These are phyloP conservation scores for Polypterus senegalus DNA, from an alignment of 2,113 vertebrate genomes.

Conservation along the genomic window DNA sequence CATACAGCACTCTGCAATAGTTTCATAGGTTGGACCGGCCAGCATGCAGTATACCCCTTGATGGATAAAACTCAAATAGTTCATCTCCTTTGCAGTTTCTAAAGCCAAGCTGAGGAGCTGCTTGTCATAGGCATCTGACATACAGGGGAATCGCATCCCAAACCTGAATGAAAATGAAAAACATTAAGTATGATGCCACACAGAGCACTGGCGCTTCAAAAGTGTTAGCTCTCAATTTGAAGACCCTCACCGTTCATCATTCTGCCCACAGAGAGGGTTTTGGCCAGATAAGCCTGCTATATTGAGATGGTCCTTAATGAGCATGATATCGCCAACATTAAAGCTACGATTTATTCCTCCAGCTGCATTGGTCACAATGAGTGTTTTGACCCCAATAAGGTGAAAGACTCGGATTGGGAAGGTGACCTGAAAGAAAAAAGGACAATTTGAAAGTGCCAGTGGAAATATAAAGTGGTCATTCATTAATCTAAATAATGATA, in stretches of 20 bases:
- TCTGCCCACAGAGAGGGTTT: conserved; percentile 49
- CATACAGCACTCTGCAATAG: conserved; percentile 45
- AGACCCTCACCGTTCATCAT: conserved; percentile 42
- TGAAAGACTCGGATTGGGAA: conserved; percentile 54
- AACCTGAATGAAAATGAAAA: conserved; percentile 34
- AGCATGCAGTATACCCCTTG: conserved; percentile 58
- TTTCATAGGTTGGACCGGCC: conserved; percentile 50
- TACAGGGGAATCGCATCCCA: conserved; percentile 53
- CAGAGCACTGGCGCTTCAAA: neutral
- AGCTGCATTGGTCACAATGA: conserved; percentile 59
- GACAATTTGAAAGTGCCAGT: neutral
- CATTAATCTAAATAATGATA: too few species aligned
- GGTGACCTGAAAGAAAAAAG: conserved; percentile 39
- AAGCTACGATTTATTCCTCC: conserved; percentile 44
- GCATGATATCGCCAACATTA: conserved; percentile 54
- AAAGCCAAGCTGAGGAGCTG: conserved; percentile 30
- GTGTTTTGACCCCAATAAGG: conserved; percentile 44
- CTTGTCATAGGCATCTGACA: conserved; percentile 57
- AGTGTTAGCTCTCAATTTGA: neutral
- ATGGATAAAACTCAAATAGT: conserved; percentile 31
- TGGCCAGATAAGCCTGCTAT: conserved; percentile 52
- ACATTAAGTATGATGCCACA: neutral
- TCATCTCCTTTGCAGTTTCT: conserved; percentile 32
- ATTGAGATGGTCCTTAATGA: conserved; percentile 63
- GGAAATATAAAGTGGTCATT: too few species aligned